Base-by-base conservation (phyloP, 1,140 invertebrate species). In the Branchinecta lynchi region DNA sequence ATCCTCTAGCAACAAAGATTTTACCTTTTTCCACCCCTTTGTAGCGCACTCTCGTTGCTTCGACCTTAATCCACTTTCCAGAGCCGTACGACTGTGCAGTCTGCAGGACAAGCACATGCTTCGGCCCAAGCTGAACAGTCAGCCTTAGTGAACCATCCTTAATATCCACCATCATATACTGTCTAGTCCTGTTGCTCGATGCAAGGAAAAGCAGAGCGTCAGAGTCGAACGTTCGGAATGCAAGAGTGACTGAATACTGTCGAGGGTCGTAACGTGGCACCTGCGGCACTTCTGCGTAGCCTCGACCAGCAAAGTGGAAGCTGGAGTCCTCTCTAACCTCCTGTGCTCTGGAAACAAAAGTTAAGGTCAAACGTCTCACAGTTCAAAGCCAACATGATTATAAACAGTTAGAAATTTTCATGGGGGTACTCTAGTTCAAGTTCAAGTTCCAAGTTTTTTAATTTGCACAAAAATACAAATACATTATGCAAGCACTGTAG, bases 151-250 rank as follows among this genome's bases (percentile, higher is more conserved):
- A 82, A 15, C 91, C 92, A 66, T 86, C 83, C 60, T 84, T 81
- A 66, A 96, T 76, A 72, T 84, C 85, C 51, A 96, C 80, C 68
- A 88, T 87, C 65, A 93, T 83, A 73, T 86, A 88, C 72, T 89
- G 87, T 74, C 88, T 85, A 72, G 85, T 85, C 15, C 81, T 80
- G 70, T 82, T 82, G 78, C 91, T 90, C 12, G 87, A 83, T 43
- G 90, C 87, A 51, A 94, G 79, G 76, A 96, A 93, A 0, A 96
- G 81, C 7, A 94, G 77, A 3, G 91, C 89, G 79, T 95, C 86
- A 76, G 93, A 88, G 79, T 95, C 92, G 73, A 87, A 87, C 0
- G 90, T 93, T 71, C 85, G 84, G 77, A 96, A 93, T 71, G 84
- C 86, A 66, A 96, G 82, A 15, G 86, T 84, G 2, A 96, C 82